Base-by-base conservation (phyloP, 2,888 invertebrate species). In the Temnothorax rugatulus region DNA sequence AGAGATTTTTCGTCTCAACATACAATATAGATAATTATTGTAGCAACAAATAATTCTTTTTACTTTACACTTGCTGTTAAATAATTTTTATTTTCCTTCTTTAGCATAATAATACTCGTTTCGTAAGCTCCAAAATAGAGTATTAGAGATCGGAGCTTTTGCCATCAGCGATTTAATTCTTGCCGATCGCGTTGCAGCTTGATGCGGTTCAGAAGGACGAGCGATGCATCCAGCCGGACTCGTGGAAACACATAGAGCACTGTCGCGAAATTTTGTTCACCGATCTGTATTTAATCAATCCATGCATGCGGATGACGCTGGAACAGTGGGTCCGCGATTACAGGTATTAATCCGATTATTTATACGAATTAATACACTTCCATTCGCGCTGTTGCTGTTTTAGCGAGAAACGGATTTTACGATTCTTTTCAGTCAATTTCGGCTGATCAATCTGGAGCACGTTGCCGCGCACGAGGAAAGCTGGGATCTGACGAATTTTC, bases 261-360 rank as follows among this genome's bases (percentile, higher is more conserved):
- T 29, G 50, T 25, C 81, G 82, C 7, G 52, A 59, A 5, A 44
- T 59, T 57, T 71, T 94, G 47, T 61, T 94, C 1, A 96, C 95
- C 90, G 97, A 97, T 91, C 95, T 99, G 8, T 97, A 97, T 93
- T 96, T 96, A 79, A 96, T 98, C 52, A 98, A 98, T 95, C 97
- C 97, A 0, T 98, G 98, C 91, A 97, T 99, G 93, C 96, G 97
- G 52, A 97, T 97, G 92, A 97, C 98, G 63, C 95, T 98, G 86
- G 97, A 97, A 92, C 96, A 98, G 84, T 99, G 98, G 98, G 97
- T 97, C 94, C 95, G 96, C 81, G 96, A 97, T 89, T 98, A 97
- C 94, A 97, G 96, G 97, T 96, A 95, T 54, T 29, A 81, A 47
- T 66, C 41, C 25, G 29, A 29, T 29, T 29, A 29, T 29, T 29